Evolutionary conservation across 2,113 vertebrate species (phyloP).

Genomic region (Lepisosteus oculatus): DNA sequence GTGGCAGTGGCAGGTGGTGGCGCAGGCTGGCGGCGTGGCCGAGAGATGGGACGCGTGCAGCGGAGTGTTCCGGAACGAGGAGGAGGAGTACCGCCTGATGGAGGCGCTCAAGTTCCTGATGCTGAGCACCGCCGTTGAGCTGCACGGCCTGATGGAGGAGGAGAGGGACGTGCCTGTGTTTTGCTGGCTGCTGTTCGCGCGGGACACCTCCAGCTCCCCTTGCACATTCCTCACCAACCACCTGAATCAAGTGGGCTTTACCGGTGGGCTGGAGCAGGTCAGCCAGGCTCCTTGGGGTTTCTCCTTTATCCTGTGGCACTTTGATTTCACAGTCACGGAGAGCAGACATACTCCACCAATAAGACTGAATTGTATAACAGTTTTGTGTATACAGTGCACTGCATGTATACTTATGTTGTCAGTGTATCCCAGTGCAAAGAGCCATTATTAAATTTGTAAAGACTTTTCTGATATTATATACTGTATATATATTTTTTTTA

Average conservation of each 20-base stretch:
- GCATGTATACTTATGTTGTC: too few species aligned
- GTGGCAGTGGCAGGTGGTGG: constrained; percentile 54
- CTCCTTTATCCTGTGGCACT: too few species aligned
- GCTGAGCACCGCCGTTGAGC: constrained; percentile 78
- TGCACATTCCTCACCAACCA: constrained; percentile 86
- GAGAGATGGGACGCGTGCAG: constrained; percentile 79
- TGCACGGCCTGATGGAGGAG: constrained; percentile 71
- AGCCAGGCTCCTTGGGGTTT: constrained; percentile 24
- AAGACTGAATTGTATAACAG: too few species aligned
- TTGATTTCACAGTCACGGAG: too few species aligned
- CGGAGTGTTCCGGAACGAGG: constrained; percentile 75
- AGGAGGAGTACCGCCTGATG: constrained; percentile 85
- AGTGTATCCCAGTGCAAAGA: too few species aligned
- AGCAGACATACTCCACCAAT: too few species aligned
- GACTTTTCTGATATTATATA: too few species aligned
- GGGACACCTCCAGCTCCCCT: constrained; percentile 86
- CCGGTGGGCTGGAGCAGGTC: constrained; percentile 92
- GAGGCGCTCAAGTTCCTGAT: constrained; percentile 94
- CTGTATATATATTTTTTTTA: too few species aligned
- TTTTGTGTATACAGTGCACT: too few species aligned
- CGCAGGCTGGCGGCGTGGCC: constrained; percentile 25
- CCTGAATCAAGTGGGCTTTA: constrained; percentile 86
- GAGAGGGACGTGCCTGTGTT: constrained; percentile 87
- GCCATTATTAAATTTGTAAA: too few species aligned
- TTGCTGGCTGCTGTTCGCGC: constrained; percentile 91